Base-by-base conservation (phyloP, 2,888 invertebrate species). In the Tanaodytes sp. region DNA sequence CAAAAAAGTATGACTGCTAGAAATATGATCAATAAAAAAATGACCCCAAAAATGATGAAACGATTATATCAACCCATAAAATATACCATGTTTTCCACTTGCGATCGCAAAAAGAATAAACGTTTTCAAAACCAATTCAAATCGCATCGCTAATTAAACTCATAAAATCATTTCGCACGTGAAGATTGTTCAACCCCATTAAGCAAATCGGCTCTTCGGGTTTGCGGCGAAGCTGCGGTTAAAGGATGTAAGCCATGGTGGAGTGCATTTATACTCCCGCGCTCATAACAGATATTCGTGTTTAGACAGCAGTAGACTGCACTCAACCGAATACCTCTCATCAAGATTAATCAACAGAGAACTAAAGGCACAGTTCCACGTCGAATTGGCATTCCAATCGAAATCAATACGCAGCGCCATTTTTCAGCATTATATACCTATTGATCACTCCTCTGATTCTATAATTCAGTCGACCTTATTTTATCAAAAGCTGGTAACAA, bases 321-420 rank as follows among this genome's bases (percentile, higher is more conserved):
- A 55, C 54, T 59, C 40, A 63, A 45, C n/a, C 58, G 59, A 57
- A 62, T 71, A 58, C 49, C 58, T 66, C 66, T 59, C 66, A 71
- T 67, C 67, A 61, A 67, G 67, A 71, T 71, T 71, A 71, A 67
- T 71, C 67, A 67, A 45, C 49, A 49, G 54, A 52, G 52, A 59
- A 58, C 69, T 48, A 59, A 59, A 69, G 63, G 52, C 48, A 57
- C 16, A 39, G 27, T 30, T 42, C 58, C 42, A 54, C 52, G 31
- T 48, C 39, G 43, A 59, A 64, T 69, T 59, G 48, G 52, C 63
- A 59, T 63, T 58, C 49, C 57, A 52, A 59, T 63, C 39, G 37
- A 42, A 59, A 23, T 33, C 46, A 27, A 51, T 62, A 40, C 20
- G 46, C 52, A 58, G 18, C 12, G 40, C 33, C 36, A 33, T 61